Percentiles rank a stretch among this genome's conserved stretches.
These are phyloP conservation scores for Mongoloraphidia duomilia DNA, from an alignment of 2,888 invertebrate genomes.

Conservation along the genomic window DNA sequence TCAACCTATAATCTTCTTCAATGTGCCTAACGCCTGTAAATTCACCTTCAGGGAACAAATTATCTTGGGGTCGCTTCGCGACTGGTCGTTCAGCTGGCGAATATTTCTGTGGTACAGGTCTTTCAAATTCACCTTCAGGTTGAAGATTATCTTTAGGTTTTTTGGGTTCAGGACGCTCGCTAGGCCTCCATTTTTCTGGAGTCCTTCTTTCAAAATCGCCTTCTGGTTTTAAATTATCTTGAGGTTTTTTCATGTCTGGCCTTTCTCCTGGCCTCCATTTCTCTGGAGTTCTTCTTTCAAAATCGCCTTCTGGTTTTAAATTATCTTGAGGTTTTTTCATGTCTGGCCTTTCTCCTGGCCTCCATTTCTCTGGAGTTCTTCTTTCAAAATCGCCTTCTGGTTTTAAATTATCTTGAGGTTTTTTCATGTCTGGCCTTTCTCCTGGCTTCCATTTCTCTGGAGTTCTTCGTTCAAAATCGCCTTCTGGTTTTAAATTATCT, in stretches of 20 bases:
- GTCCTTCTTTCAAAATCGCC: slow-evolving; percentile 33
- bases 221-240: slow-evolving; percentile 39
- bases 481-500: slow-evolving; percentile 35
- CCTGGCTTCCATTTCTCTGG: slow-evolving; percentile 27
- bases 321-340: slow-evolving; percentile 39
- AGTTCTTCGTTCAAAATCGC: slow-evolving; percentile 27
- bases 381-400: slow-evolving; percentile 31
- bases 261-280: slow-evolving; percentile 28
- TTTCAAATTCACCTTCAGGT: slow-evolving; percentile 31
- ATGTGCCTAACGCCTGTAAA: slow-evolving; percentile 35
- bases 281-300: slow-evolving; percentile 25
- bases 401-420: slow-evolving; percentile 31
- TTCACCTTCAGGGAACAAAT: slow-evolving; percentile 30
- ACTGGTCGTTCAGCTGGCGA: slow-evolving; percentile 28
- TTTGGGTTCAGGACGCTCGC: slow-evolving; percentile 24
- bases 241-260: slow-evolving; percentile 31
- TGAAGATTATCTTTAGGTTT: slow-evolving; percentile 35
- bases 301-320: slow-evolving; percentile 38
- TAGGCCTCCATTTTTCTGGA: slow-evolving; percentile 27
- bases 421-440: slow-evolving; percentile 27
- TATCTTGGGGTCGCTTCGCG: slow-evolving; percentile 29
- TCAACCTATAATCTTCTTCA: slow-evolving; percentile 42
- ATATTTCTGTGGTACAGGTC: slow-evolving; percentile 20
- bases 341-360: slow-evolving; percentile 28
- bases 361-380: slow-evolving; percentile 22